Evolutionary conservation across 2,888 invertebrate species (phyloP).

Genomic region (Deilephila elpenor): DNA sequence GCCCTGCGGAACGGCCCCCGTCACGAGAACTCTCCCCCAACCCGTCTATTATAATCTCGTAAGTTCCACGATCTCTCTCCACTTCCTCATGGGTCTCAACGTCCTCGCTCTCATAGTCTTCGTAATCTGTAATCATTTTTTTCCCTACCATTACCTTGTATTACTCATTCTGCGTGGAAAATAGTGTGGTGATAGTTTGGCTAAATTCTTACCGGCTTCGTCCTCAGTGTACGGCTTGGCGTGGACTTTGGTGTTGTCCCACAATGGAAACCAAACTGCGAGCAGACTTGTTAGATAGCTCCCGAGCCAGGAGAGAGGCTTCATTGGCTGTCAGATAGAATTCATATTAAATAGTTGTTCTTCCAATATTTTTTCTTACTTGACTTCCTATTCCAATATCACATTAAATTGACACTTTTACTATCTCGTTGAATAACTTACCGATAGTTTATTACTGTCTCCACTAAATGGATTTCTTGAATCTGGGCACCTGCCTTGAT

Average conservation of each 20-base stretch:
- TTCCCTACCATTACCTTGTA: slow-evolving; percentile 14
- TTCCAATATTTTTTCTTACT: no score
- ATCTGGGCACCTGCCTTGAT: slow-evolving; percentile 93
- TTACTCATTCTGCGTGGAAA: not conserved
- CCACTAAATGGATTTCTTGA: slow-evolving; percentile 87
- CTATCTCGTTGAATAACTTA: slow-evolving; percentile 41
- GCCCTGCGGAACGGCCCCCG: slow-evolving; percentile 62
- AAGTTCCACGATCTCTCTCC: slow-evolving; percentile 75
- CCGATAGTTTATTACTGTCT: slow-evolving; percentile 65
- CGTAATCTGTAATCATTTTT: slow-evolving; percentile 61
- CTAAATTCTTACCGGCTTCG: slow-evolving; percentile 68
- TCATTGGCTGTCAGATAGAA: slow-evolving; percentile 73
- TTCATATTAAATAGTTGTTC: no score
- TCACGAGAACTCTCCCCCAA: slow-evolving; percentile 66
- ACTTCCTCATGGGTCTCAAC: slow-evolving; percentile 66
- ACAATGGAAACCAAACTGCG: slow-evolving; percentile 79
- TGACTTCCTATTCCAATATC: no score
- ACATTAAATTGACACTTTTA: not conserved
- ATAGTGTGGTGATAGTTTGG: not conserved
- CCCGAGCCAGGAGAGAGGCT: slow-evolving; percentile 83
- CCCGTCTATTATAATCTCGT: slow-evolving; percentile 78
- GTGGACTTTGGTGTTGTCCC: slow-evolving; percentile 68
- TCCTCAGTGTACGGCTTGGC: slow-evolving; percentile 80
- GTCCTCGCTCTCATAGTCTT: slow-evolving; percentile 77
- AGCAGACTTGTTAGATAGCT: slow-evolving; percentile 81